Conservation (phyloP, 1,140 invertebrate genomes). For the Cotesia glomerata region DNA sequence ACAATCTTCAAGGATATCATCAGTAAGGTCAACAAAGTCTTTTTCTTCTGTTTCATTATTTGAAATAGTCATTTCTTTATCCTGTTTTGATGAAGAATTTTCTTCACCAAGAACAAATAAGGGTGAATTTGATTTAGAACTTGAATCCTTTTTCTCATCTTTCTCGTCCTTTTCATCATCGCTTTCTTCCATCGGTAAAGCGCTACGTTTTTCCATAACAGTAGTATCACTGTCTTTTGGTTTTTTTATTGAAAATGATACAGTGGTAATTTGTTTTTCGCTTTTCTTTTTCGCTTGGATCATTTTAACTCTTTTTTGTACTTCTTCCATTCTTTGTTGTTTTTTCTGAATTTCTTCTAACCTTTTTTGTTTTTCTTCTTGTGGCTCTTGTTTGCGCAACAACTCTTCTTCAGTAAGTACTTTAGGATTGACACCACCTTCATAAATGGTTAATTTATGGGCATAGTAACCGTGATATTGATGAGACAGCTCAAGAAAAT, state of each 20-base stretch:
- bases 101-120: not conserved
- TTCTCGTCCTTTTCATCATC: constrained; percentile 69
- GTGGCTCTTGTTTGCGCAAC: constrained; percentile 56
- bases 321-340: constrained; percentile 61
- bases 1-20: constrained; percentile 60
- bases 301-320: constrained; percentile 62
- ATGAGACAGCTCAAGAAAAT: constrained; percentile 77
- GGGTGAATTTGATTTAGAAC: constrained; percentile 46
- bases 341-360: constrained; percentile 59
- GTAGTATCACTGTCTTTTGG: constrained; percentile 74
- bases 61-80: constrained; percentile 4
- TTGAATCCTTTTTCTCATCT: constrained; percentile 54
- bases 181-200: constrained; percentile 75
- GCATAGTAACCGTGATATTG: constrained; percentile 80
- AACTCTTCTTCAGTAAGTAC: constrained; percentile 59
- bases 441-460: constrained; percentile 65
- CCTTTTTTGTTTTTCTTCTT: constrained; percentile 60
- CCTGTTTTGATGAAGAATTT: not conserved
- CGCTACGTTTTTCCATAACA: constrained; percentile 70
- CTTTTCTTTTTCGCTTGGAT: constrained; percentile 58
- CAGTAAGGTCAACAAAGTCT: constrained; percentile 66
- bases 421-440: constrained; percentile 54
- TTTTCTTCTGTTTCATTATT: constrained; percentile 35
- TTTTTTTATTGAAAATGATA: constrained; percentile 83
- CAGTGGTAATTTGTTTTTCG: constrained; percentile 64